Conservation (phyloP, 2,888 invertebrate genomes). For the Tetrapedia diversipes region DNA sequence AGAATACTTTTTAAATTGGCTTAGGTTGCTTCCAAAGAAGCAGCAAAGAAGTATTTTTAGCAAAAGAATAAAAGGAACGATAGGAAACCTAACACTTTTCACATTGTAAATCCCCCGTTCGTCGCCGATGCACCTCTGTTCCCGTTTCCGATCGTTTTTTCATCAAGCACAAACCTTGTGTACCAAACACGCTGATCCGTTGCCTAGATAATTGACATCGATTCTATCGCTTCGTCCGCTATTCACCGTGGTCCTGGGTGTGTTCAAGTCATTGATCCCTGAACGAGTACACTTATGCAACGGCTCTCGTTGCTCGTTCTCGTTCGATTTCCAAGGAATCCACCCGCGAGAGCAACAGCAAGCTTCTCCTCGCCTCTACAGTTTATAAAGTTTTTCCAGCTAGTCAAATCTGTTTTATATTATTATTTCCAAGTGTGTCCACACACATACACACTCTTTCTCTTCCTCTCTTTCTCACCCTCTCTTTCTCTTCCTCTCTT, state of each 20-base stretch:
- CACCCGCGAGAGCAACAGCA: not conserved
- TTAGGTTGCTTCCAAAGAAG: too few species aligned
- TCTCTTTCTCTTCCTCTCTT: too few species aligned
- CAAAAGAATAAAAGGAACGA: too few species aligned
- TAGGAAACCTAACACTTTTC: too few species aligned
- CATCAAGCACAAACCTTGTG: not conserved
- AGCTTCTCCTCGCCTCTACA: not conserved
- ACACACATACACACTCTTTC: too few species aligned
- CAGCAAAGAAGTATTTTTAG: too few species aligned
- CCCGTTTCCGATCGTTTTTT: not conserved
- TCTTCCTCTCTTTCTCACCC: too few species aligned
- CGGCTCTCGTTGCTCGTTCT: too few species aligned
- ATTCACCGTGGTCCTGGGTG: constrained; percentile 54
- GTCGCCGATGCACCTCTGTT: not conserved
- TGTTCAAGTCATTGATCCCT: constrained; percentile 55
- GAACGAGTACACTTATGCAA: constrained; percentile 57
- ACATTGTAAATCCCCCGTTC: not conserved
- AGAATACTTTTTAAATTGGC: too few species aligned
- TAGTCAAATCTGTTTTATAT: too few species aligned
- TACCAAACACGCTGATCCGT: not conserved
- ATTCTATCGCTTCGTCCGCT: constrained; percentile 28
- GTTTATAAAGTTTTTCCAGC: not conserved
- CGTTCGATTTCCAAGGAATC: constrained; percentile 15
- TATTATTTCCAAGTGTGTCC: too few species aligned
- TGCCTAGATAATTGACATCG: constrained; percentile 27